A percentile compares a stretch with the other conserved stretches of the same genome.
phyloP scores from a whole-genome alignment of 1,140 invertebrate genomes.

The Adelges cooleyi region DNA sequence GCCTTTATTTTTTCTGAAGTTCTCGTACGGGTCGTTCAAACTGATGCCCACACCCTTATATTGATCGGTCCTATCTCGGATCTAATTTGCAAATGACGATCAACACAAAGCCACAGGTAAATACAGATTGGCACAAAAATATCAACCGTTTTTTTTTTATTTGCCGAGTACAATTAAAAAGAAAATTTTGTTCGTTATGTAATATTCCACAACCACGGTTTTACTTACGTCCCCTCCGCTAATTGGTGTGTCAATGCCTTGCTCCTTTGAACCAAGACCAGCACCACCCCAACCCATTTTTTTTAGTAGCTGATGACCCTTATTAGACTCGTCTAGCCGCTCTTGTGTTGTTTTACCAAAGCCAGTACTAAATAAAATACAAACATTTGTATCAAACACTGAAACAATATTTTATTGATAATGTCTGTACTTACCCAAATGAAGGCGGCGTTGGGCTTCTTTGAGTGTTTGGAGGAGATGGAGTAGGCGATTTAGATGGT shows the following conservation, averaged over 20 bases:
- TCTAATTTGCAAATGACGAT: conserved; percentile 34
- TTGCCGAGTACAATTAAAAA: conserved; percentile 18
- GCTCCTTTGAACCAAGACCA: conserved; percentile 80
- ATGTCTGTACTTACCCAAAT: conserved; percentile 50
- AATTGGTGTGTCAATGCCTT: conserved; percentile 90
- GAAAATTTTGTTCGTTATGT: background rate
- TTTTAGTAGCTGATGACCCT: conserved; percentile 86
- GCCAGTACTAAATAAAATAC: background rate
- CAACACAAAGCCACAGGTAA: conserved; percentile 23
- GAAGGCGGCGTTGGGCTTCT: conserved; percentile 67
- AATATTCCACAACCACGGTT: background rate
- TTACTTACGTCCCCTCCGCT: conserved; percentile 67
- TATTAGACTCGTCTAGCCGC: conserved; percentile 71
- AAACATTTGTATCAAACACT: background rate
- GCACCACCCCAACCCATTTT: conserved; percentile 92
- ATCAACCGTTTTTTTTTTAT: conserved; percentile 1
- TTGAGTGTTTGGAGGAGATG: conserved; percentile 40
- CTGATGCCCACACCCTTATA: conserved; percentile 87
- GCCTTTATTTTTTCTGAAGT: conserved; percentile 91
- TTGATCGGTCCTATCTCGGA: conserved; percentile 74
- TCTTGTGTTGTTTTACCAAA: conserved; percentile 17
- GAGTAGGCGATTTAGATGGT: conserved; percentile 39
- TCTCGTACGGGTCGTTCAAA: conserved; percentile 89
- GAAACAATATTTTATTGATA: conserved; percentile 9
- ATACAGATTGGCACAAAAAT: background rate